Evolutionary conservation across 2,113 vertebrate species (phyloP).

Genomic region (Scomber scombrus): DNA sequence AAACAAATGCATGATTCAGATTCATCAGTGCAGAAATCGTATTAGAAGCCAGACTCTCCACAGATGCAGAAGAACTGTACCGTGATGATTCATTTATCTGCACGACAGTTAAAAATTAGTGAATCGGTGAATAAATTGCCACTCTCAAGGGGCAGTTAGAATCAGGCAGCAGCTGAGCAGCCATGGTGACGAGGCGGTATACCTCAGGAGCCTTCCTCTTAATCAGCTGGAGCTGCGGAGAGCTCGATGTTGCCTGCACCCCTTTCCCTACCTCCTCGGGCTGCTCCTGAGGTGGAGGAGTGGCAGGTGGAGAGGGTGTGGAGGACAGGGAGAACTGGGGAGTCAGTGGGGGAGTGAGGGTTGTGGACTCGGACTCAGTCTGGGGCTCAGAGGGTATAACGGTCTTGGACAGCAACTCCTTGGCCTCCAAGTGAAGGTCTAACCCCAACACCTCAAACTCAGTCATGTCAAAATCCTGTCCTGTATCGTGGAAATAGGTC

Average conservation of each 20-base stretch:
- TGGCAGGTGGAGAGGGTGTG: slow-evolving; percentile 43
- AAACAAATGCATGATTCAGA: slow-evolving; percentile 41
- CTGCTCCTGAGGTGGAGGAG: slow-evolving; percentile 60
- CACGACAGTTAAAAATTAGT: slow-evolving; percentile 67
- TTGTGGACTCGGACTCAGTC: slow-evolving; percentile 30
- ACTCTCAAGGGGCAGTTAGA: slow-evolving; percentile 71
- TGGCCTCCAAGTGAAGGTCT: slow-evolving; percentile 68
- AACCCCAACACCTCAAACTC: slow-evolving; percentile 84
- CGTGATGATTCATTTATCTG: slow-evolving; percentile 49
- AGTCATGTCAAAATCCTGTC: slow-evolving; percentile 82
- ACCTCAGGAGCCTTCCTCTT: slow-evolving; percentile 88
- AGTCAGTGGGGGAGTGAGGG: slow-evolving; percentile 54
- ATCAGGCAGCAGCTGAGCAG: slow-evolving; percentile 76
- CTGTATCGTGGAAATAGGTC: slow-evolving; percentile 76
- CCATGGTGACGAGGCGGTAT: slow-evolving; percentile 56
- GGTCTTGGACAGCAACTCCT: slow-evolving; percentile 56
- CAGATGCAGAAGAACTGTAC: slow-evolving; percentile 35
- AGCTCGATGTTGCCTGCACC: slow-evolving; percentile 51
- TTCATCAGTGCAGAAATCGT: slow-evolving; percentile 47
- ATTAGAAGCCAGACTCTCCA: slow-evolving; percentile 29
- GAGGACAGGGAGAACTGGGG: slow-evolving; percentile 59
- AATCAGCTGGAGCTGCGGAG: slow-evolving; percentile 76
- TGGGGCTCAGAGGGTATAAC: slow-evolving; percentile 46
- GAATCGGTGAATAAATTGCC: slow-evolving; percentile 68
- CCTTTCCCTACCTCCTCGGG: slow-evolving; percentile 65